phyloP scores from a whole-genome alignment of 1,140 invertebrate species.

The Panulirus ornatus region DNA sequence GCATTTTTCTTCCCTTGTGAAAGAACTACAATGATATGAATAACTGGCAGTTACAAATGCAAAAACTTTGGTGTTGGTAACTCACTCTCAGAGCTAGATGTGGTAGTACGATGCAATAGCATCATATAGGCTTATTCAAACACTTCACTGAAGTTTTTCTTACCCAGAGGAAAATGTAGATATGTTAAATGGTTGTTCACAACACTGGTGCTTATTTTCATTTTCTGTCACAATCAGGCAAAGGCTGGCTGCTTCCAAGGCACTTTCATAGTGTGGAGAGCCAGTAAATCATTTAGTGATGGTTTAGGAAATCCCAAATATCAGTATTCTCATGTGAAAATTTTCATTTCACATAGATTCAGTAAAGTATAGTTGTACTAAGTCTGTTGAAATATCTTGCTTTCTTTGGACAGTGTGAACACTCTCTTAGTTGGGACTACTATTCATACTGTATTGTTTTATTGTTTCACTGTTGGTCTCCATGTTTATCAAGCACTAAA shows the following conservation, averaged over 20 bases:
- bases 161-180: not conserved
- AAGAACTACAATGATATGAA: conserved; percentile 63
- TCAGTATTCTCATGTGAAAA: too few relatives aligned
- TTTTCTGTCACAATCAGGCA: not conserved
- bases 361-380: not conserved
- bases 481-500: not conserved
- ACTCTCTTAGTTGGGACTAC: not conserved
- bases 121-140: not conserved
- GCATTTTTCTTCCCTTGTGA: conserved; percentile 27
- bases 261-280: conserved; percentile 38
- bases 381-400: not conserved
- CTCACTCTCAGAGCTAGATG: conserved; percentile 19
- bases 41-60: conserved; percentile 70
- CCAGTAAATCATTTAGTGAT: not conserved
- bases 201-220: not conserved
- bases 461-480: not conserved
- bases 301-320: not conserved
- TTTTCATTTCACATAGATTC: too few relatives aligned
- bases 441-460: not conserved
- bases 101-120: not conserved
- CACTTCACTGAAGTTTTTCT: not conserved
- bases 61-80: conserved; percentile 66
- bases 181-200: not conserved
- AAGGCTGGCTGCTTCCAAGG: conserved; percentile 12
- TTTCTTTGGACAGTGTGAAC: not conserved